A percentile compares a stretch with the other conserved stretches of the same genome.
Evolutionary conservation across 1,140 invertebrate species (phyloP).

Genomic region (Nixonia krombeini): DNA sequence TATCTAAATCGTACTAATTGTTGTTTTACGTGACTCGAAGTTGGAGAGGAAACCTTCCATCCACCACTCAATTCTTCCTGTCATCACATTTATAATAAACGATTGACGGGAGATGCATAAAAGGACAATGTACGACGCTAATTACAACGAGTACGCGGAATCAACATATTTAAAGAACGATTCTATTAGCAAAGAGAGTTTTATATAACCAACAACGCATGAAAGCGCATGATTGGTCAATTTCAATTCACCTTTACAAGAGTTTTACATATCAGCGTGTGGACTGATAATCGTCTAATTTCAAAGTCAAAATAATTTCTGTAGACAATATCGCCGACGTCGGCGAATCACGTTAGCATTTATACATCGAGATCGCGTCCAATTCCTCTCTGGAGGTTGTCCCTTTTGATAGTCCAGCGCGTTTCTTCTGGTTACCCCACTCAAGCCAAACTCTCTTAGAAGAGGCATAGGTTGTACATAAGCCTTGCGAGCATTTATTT

Average conservation of each 20-base stretch:
- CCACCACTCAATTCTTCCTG: constrained; percentile 33
- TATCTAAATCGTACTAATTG: constrained; percentile 17
- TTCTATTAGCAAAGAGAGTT: too few relatives aligned
- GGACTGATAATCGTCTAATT: too few relatives aligned
- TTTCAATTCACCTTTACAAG: too few relatives aligned
- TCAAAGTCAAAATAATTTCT: too few relatives aligned
- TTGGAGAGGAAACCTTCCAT: constrained; percentile 11
- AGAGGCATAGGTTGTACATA: constrained; percentile 56
- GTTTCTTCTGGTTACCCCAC: constrained; percentile 65
- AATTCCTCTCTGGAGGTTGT: constrained; percentile 60
- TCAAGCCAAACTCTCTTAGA: constrained; percentile 48
- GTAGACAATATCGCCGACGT: constrained; percentile 39
- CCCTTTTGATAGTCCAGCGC: constrained; percentile 63
- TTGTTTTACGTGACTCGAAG: constrained; percentile 14
- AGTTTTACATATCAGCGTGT: too few relatives aligned
- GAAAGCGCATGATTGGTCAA: too few relatives aligned
- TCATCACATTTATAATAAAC: constrained; percentile 37
- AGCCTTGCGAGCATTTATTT: constrained; percentile 68
- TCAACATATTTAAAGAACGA: background rate
- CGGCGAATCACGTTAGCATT: constrained; percentile 62
- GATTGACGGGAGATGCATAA: constrained; percentile 8
- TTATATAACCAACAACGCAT: too few relatives aligned
- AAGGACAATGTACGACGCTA: constrained; percentile 19
- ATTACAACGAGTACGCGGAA: constrained; percentile 18
- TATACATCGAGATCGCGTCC: constrained; percentile 49